These are phyloP conservation scores for Patiria pectinifera DNA, from an alignment of 53 echinoderm and acorn worm genomes.

Conservation along the genomic window DNA sequence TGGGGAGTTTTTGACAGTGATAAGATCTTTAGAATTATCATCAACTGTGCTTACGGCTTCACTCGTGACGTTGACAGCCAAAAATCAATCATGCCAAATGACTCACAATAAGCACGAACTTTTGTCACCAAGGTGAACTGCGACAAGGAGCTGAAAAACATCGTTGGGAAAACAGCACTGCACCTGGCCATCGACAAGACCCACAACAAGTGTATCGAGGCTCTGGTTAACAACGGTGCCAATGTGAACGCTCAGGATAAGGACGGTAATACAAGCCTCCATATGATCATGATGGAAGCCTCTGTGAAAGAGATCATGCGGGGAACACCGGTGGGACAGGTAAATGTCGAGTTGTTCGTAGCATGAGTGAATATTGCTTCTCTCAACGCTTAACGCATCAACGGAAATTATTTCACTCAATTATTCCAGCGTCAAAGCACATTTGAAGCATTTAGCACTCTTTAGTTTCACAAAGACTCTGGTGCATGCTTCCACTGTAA, in stretches of 20 bases:
- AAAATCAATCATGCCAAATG: not conserved
- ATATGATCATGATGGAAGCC: constrained; percentile 37
- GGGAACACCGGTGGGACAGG: not conserved
- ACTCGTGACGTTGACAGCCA: not conserved
- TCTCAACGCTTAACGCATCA: not conserved
- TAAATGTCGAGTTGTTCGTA: not conserved
- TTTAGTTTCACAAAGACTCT: no score
- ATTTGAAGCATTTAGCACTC: no score
- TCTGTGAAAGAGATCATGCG: constrained; percentile 27
- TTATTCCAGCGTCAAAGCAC: no score
- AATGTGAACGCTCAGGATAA: constrained; percentile 37
- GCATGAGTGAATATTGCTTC: not conserved
- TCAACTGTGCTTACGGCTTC: not conserved
- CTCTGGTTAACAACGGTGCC: no score
- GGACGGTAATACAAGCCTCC: constrained; percentile 61
- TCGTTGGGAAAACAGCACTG: not conserved
- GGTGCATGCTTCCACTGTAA: no score
- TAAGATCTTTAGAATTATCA: no score
- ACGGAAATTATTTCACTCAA: no score
- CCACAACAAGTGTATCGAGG: no score
- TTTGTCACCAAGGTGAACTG: constrained; percentile 6
- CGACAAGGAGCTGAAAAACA: constrained; percentile 44
- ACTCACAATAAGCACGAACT: not conserved
- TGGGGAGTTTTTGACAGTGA: no score
- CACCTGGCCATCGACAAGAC: no score